These are phyloP conservation scores for Serranus cabrilla DNA, from an alignment of 2,797 vertebrate genomes.

Conservation along the genomic window DNA sequence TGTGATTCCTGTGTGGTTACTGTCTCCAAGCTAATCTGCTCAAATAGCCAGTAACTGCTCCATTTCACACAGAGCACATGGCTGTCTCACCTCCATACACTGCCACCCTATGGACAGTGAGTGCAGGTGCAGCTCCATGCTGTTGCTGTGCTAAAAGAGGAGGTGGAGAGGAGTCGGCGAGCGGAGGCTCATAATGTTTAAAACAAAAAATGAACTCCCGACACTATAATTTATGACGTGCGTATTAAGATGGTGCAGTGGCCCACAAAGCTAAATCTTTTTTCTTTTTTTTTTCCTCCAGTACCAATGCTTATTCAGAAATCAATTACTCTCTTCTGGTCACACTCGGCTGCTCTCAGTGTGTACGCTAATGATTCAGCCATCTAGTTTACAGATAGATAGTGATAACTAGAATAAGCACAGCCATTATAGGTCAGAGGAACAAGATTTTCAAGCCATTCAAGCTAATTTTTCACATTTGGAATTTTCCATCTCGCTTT, in stretches of 20 bases:
- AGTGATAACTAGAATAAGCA: constrained; percentile 64
- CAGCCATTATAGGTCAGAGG: constrained; percentile 61
- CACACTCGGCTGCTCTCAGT: constrained; percentile 65
- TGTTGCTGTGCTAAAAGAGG: constrained; percentile 53
- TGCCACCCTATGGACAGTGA: constrained; percentile 84
- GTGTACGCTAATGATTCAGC: constrained; percentile 72
- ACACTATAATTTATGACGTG: constrained; percentile 48
- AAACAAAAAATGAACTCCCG: constrained; percentile 34
- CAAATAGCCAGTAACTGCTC: constrained; percentile 74
- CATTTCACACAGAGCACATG: constrained; percentile 72
- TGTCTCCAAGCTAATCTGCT: constrained; percentile 71
- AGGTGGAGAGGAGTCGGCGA: constrained; percentile 9
- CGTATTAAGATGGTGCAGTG: constrained; percentile 48
- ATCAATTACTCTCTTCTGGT: constrained; percentile 76
- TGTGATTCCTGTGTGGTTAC: constrained; percentile 78
- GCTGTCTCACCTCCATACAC: constrained; percentile 75
- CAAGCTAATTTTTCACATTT: constrained; percentile 44
- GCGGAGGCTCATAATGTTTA: constrained; percentile 26
- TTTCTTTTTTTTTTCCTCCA: neutral
- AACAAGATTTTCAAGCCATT: constrained; percentile 44
- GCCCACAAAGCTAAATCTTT: constrained; percentile 39
- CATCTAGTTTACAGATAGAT: constrained; percentile 69
- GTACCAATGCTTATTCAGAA: constrained; percentile 55
- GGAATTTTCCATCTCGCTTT: constrained; percentile 22
- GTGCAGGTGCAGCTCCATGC: constrained; percentile 60